Base-by-base conservation (phyloP, 2,797 vertebrate species). In the Hypotaenidia okinawae region DNA sequence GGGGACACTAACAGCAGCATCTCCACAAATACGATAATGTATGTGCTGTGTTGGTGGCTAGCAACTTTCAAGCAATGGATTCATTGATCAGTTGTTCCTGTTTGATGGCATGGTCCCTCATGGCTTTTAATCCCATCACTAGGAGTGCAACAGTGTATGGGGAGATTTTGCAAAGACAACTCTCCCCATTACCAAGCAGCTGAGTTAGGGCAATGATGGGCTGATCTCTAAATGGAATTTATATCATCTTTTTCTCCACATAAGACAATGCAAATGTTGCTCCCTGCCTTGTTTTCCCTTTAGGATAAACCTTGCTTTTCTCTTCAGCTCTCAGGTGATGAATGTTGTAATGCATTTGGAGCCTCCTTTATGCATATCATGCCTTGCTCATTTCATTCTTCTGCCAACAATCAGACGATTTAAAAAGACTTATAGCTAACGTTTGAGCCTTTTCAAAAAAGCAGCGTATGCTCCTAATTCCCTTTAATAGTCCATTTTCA, bases 401-500 rank as follows among this genome's bases (percentile, higher is more conserved):
- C 87, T 13, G 6, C 72, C 85, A 93, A 89, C 88, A 92, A 64
- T 80, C 85, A 88, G 37, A 9, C 30, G 6, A 61, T 94, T 94
- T 88, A 90, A 89, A 89, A 89, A 95, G 91, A 83, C 92, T 90
- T 87, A 84, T 15, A 94, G 78, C 32, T 93, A 89, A 94, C 80
- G 68, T 81, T 84, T 75, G 69, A 93, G 12, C 39, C n/a, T 76
- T 95, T 95, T 78, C 49, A 76, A 83, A 94, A 96, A 84, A 88
- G 24, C 37, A 89, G 43, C 3, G 11, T 89, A 87, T 91, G 70
- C 59, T 91, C 19, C 86, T 97, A 94, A 96, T 97, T 96, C 96
- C 67, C 66, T 91, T 96, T 94, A 96, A 91, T 85, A 94, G 81
- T 81, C 85, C 85, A 84, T 75, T 96, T 96, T 94, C 83, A 77